Conservation (phyloP, 2,113 vertebrate species). For the Brachyhypopomus gauderio region DNA sequence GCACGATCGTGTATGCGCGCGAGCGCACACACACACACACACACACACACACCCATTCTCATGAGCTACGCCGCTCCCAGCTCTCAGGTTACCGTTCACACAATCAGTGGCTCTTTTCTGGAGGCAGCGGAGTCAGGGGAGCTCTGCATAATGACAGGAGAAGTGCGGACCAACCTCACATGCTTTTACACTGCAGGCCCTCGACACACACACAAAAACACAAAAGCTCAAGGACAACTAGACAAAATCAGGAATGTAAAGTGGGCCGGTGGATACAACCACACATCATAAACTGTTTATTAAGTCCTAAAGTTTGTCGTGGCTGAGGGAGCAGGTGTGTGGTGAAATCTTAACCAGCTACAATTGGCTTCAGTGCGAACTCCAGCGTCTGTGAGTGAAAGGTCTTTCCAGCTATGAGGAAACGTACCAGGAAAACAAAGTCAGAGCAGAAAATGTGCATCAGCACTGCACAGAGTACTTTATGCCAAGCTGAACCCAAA, state of each 20-base stretch:
- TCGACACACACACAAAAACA: slow-evolving; percentile 24
- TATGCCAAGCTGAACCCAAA: slow-evolving; percentile 14
- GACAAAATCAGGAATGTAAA: slow-evolving; percentile 26
- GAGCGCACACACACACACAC: slow-evolving; percentile 31
- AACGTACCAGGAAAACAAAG: background rate
- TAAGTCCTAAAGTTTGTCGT: background rate
- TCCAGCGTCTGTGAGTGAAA: background rate
- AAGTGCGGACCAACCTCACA: slow-evolving; percentile 21
- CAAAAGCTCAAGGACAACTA: slow-evolving; percentile 6
- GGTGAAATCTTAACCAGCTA: slow-evolving; percentile 16
- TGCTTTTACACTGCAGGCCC: slow-evolving; percentile 11
- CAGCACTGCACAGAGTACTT: background rate
- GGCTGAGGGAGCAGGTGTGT: slow-evolving; percentile 31
- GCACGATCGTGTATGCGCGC: slow-evolving; percentile 1
- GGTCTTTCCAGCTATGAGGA: slow-evolving; percentile 25
- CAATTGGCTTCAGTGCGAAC: background rate
- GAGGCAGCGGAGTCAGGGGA: slow-evolving; percentile 35
- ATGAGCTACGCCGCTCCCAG: slow-evolving; percentile 47
- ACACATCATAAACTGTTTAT: background rate
- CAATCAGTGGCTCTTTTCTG: slow-evolving; percentile 52
- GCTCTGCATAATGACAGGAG: slow-evolving; percentile 36
- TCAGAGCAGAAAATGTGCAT: background rate
- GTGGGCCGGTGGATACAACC: background rate
- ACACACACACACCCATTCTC: slow-evolving; percentile 58
- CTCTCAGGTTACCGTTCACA: slow-evolving; percentile 54